Conservation (phyloP, 2,797 vertebrate genomes). For the Parauchenoglanis punctatus region DNA sequence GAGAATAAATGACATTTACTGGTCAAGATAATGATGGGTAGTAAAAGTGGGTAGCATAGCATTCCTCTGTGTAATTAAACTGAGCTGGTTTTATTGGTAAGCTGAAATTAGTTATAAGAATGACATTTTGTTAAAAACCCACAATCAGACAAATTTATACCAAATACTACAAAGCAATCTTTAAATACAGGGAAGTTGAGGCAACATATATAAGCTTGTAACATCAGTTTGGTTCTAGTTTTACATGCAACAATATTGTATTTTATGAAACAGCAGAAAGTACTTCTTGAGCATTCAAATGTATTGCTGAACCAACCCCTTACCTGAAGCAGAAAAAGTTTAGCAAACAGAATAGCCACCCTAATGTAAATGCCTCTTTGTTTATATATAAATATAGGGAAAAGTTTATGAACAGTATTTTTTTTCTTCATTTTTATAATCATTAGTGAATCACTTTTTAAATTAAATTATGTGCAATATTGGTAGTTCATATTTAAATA, state of each 20-base stretch:
- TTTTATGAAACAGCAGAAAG: background rate
- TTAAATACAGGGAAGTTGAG: background rate
- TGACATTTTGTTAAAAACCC: background rate
- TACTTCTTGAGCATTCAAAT: background rate
- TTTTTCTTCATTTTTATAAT: background rate
- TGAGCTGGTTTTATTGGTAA: background rate
- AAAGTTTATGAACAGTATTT: background rate
- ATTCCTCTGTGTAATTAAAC: slow-evolving; percentile 1
- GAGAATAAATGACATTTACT: background rate
- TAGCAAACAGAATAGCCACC: background rate
- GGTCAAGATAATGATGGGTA: background rate
- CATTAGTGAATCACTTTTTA: background rate
- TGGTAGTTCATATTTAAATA: background rate
- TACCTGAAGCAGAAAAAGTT: background rate
- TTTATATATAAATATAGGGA: background rate
- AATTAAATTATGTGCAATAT: background rate
- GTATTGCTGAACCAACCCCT: background rate
- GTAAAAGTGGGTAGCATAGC: slow-evolving; percentile 1
- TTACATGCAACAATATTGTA: slow-evolving; percentile 26
- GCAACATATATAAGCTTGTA: background rate
- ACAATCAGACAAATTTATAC: background rate
- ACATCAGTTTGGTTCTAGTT: slow-evolving; percentile 27
- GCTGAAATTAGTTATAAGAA: background rate
- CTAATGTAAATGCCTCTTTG: background rate
- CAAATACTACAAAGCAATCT: background rate